Base-by-base conservation (phyloP, 2,113 vertebrate genomes). In the Sphaerodactylus townsendi region DNA sequence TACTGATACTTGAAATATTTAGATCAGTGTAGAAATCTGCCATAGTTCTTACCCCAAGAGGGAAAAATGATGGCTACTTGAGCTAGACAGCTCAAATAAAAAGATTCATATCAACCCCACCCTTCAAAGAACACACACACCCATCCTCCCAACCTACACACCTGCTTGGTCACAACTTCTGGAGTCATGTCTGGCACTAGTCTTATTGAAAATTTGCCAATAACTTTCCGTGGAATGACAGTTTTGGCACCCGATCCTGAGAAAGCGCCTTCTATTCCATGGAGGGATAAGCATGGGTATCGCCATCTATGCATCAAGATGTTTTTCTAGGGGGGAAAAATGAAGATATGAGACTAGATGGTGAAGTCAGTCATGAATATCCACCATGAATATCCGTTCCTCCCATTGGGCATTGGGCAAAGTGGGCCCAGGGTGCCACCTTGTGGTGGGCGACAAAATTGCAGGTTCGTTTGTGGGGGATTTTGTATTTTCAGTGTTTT, bases 191-290 rank as follows among this genome's bases (percentile, higher is more conserved):
- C 89, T 0, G 98, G 98, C 69, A 99, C 98, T 0, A 99, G 94
- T 21, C 98, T 95, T 93, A 99, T 99, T 81, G 98, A 99, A 94
- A 99, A 99, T 91, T 99, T 99, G 86, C 99, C 98, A 0, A 92
- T 97, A 91, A 99, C 98, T 85, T 99, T 99, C 79, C 97, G 96
- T 23, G 99, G 99, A 87, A 99, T 98, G 74, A 99, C 98, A 0
- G 98, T 99, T 92, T 99, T 99, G 41, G 97, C 96, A 65, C 98
- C 98, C 0, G 95, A 73, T 13, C 95, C 98, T 9, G 97, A 95
- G 90, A 99, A 99, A 44, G 99, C 98, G 2, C 99, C 98, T 91
- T 99, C 98, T 4, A 99, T 99, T n/a, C 99, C 98, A 2, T 99
- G 99, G 10, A 99, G 97, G 30, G 99, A 99, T 13, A 99, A 96